Evolutionary conservation across 2,888 invertebrate genomes (phyloP), one percentile per base, ranked within the genome.

Genomic region (Lysandra coridon): DNA sequence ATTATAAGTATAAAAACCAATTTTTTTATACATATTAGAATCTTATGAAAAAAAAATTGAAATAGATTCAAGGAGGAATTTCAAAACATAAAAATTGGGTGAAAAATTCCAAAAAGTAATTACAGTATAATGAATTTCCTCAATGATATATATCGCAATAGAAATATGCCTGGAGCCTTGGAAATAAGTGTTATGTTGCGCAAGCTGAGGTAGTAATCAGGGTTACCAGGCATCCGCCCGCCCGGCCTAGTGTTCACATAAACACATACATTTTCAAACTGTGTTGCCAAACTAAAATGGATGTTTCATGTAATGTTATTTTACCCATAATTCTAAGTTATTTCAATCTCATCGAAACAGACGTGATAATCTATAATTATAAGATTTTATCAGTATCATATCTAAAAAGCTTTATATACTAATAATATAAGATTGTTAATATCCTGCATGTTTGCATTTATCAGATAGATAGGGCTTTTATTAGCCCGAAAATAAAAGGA

Each of bases 131-230:
- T 76, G 17, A 76, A 76, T 76, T 76, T 76, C 76, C 57, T 76
- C 76, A 76, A 76, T 76, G 49, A 76, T 75, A 76, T 76, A 76
- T 76, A 76, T 76, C 57, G 76, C 53, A 76, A 76, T 76, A 76
- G 75, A 75, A 75, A 53, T 33, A 76, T 76, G 76, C 53, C 33
- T 57, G 57, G 76, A 53, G 53, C 76, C 76, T 76, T 76, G 76
- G 53, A 33, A 53, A 53, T 53, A 76, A 76, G 76, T 76, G 57
- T 12, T 57, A 30, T 76, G 30, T 76, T 57, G 76, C 76, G 33
- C 53, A 53, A 76, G 17, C n/a, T 76, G 57, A 76, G 53, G 37
- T 17, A 49, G 75, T 76, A 75, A 75, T 75, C 49, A 75, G 75
- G 75, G 75, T 75, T 75, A 49, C 75, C 75, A 75, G 44, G 49